Conservation (phyloP, 1,140 invertebrate species). For the Ceratosolen solmsi region DNA sequence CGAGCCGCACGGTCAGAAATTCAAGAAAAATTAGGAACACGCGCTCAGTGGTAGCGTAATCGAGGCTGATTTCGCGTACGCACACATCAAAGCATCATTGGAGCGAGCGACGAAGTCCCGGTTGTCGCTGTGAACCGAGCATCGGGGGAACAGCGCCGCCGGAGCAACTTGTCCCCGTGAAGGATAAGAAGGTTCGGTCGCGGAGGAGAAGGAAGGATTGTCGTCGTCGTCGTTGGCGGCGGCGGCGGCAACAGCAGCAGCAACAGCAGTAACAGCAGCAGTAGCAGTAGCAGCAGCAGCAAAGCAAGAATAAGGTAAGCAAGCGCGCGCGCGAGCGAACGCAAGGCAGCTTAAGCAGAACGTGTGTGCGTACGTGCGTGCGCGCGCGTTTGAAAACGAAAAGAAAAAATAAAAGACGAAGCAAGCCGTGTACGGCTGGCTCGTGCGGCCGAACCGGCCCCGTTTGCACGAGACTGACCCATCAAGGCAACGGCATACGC, state of each 20-base stretch:
- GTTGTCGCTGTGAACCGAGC: neutral
- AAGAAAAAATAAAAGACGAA: constrained; percentile 25
- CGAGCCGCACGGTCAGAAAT: constrained; percentile 4
- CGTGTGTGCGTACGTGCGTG: constrained; percentile 19
- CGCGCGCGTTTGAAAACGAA: constrained; percentile 36
- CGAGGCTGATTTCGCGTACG: neutral
- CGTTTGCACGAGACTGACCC: neutral
- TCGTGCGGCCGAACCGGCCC: constrained; percentile 19
- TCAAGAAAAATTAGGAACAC: constrained; percentile 16
- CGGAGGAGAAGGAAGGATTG: neutral
- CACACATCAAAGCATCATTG: neutral
- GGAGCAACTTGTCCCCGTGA: neutral
- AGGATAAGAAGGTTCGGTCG: neutral
- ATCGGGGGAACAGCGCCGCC: neutral
- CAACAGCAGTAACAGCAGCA: constrained; percentile 10
- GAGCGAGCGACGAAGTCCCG: neutral
- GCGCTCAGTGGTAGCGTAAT: neutral
- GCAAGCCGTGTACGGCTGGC: neutral
- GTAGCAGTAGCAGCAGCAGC: constrained; percentile 25
- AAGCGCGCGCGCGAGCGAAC: constrained; percentile 6
- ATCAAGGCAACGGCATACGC: neutral
- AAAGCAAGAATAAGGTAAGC: constrained; percentile 25
- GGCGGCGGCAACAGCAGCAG: constrained; percentile 8
- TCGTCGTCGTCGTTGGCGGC: neutral
- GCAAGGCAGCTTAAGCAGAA: neutral